Base-by-base conservation (phyloP, 2,113 vertebrate genomes). In the Acrocephalus arundinaceus region DNA sequence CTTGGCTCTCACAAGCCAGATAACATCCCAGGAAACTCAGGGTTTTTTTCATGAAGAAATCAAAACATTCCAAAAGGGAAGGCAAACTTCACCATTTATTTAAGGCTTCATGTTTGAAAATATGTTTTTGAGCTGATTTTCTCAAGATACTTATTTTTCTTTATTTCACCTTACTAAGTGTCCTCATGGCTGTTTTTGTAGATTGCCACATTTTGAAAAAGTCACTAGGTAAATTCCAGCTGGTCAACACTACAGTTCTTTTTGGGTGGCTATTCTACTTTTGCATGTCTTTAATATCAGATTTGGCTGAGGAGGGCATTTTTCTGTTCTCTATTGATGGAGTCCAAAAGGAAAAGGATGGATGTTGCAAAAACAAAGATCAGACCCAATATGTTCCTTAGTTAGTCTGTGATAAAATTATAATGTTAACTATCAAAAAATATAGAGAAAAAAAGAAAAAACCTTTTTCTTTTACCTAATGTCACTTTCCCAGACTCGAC, bases 401-500 rank as follows among this genome's bases (percentile, higher is more conserved):
- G 71, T 76, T 66, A 79, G 25, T 52, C 61, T 75, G 15, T 76
- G 62, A 67, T 63, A 68, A 61, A 57, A 30, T 27, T n/a, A 39
- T 65, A 87, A 81, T 14, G 49, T 49, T 87, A 61, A 25, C 15
- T 52, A 85, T 49, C 3, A 84, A 70, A 62, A 89, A 35, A 93
- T 23, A 85, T 22, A 51, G 1, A 55, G 11, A 13, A 82, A 89
- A 70, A 31, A 65, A 85, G 41, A 72, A 87, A 51, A 48, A 58
- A 21, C 0, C 22, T 67, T 78, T 66, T 49, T 74, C 18, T 92
- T 98, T 98, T 98, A 99, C 99, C 99, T 99, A 95, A 99, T 99
- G 81, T 99, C 99, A 74, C 98, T 99, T 97, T 99, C 99, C 97
- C 99, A 99, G 88, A 99, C 98, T 93, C 98, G 97, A 95, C 98